Conservation (phyloP, 2,113 vertebrate genomes). For the Ibidorhyncha struthersii region DNA sequence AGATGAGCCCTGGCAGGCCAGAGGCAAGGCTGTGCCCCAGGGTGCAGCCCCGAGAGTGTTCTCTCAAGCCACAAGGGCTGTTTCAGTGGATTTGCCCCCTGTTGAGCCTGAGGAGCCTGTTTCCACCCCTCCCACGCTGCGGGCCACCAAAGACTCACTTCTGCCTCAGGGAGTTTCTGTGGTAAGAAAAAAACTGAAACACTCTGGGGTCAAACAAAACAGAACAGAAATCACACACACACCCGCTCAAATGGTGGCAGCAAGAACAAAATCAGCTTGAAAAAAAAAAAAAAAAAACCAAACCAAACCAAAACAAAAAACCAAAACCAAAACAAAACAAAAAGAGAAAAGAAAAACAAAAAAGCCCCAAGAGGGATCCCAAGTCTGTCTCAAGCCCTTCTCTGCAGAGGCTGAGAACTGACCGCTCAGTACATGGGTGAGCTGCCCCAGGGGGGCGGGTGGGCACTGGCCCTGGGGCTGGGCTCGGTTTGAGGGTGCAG, state of each 20-base stretch:
- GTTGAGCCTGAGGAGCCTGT: not conserved
- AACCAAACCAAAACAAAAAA: too few relatives aligned
- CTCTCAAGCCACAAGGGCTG: not conserved
- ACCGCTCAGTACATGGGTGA: not conserved
- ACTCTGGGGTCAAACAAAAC: not conserved
- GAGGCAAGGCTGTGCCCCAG: not conserved
- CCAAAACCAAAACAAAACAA: too few relatives aligned
- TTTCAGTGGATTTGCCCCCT: not conserved
- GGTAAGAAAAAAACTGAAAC: not conserved
- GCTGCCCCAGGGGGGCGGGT: not conserved
- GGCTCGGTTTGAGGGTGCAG: not conserved
- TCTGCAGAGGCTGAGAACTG: not conserved
- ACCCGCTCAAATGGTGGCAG: not conserved
- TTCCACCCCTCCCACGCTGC: not conserved
- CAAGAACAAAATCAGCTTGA: not conserved
- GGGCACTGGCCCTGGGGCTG: accelerated
- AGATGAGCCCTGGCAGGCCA: not conserved
- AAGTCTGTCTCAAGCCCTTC: not conserved
- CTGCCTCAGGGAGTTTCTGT: not conserved
- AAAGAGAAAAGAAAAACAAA: too few relatives aligned
- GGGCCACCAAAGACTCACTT: not conserved
- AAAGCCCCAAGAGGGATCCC: too few relatives aligned
- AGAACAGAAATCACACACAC: not conserved
- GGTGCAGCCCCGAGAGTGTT: not conserved
- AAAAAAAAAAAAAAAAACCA: not conserved